Evolutionary conservation across 1,140 invertebrate species (phyloP).

Genomic region (Yoshiicerus persimilis): DNA sequence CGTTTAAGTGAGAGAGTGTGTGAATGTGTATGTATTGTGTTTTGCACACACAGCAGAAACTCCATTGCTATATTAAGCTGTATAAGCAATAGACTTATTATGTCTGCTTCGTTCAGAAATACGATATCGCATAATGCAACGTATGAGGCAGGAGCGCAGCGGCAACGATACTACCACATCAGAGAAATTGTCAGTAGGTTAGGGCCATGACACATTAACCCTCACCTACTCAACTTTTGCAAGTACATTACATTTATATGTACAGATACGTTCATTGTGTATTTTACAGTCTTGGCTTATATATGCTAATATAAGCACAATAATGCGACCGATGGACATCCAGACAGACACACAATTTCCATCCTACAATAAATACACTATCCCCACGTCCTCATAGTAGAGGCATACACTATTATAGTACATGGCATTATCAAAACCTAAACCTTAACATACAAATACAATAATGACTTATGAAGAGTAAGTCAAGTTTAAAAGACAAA

Average conservation of each 20-base stretch:
- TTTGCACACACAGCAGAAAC: not conserved
- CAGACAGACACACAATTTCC: not conserved
- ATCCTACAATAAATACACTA: not conserved
- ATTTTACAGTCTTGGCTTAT: not conserved
- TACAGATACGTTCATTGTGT: not conserved
- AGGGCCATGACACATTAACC: slow-evolving; percentile 47
- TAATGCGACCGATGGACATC: not conserved
- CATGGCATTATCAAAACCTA: not conserved
- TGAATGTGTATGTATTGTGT: not conserved
- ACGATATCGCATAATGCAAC: not conserved
- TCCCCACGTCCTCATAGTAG: not conserved
- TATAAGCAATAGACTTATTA: too few relatives aligned
- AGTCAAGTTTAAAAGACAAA: not conserved
- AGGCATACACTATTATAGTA: not conserved
- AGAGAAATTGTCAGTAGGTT: slow-evolving; percentile 25
- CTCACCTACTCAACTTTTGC: slow-evolving; percentile 44
- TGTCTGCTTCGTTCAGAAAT: not conserved
- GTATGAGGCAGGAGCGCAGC: not conserved
- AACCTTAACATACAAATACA: not conserved
- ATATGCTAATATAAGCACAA: not conserved
- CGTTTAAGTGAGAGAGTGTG: not conserved
- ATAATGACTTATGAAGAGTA: not conserved
- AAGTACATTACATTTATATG: not conserved
- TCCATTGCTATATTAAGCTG: too few relatives aligned
- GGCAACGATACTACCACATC: not conserved